Conservation (phyloP, 2,888 invertebrate genomes). For the Dolomedes plantarius region DNA sequence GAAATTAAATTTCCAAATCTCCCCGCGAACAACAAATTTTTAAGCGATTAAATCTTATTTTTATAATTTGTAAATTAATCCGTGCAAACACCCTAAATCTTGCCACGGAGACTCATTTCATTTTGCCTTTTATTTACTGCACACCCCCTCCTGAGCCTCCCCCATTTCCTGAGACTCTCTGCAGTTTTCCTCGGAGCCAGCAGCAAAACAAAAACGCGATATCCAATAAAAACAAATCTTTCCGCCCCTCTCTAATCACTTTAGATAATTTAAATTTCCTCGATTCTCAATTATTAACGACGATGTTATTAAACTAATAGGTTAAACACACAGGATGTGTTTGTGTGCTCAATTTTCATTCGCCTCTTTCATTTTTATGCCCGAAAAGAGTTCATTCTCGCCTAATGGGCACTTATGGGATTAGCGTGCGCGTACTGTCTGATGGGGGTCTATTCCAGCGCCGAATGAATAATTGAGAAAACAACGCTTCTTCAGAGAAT, state of each 20-base stretch:
- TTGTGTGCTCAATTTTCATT: background rate
- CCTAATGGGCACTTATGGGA: conserved; percentile 7
- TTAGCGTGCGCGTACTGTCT: background rate
- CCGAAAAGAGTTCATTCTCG: background rate
- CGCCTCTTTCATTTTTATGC: conserved; percentile 1
- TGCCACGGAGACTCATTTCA: background rate
- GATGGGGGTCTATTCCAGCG: background rate
- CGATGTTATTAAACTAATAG: conserved; percentile 54
- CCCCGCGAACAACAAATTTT: background rate
- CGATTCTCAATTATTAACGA: conserved; percentile 44
- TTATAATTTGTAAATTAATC: conserved; percentile 16
- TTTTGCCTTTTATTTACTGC: background rate
- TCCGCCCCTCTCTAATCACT: conserved; percentile 1
- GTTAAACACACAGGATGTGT: conserved; percentile 13
- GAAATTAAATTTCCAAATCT: background rate
- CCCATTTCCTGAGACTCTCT: background rate
- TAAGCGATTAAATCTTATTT: background rate
- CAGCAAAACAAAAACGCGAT: background rate
- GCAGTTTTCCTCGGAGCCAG: background rate
- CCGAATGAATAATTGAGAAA: background rate
- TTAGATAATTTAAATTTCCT: conserved; percentile 45
- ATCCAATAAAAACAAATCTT: background rate
- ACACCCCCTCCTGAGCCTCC: background rate
- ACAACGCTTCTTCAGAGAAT: background rate
- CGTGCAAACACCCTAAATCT: background rate